phyloP scores from a whole-genome alignment of 2,797 vertebrate species.

The Bovichtus variegatus region DNA sequence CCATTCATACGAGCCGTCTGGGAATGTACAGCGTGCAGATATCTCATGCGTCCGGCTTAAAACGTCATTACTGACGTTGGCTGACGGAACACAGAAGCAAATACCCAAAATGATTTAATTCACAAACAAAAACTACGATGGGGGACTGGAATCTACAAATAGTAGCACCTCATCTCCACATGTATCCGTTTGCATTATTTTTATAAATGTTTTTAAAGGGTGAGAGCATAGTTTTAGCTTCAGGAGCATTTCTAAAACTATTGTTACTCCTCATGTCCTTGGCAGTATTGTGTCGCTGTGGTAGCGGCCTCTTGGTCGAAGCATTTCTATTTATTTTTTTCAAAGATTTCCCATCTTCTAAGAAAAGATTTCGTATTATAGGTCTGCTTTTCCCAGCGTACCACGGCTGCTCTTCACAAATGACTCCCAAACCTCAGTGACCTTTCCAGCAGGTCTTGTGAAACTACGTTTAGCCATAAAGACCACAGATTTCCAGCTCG shows the following conservation, averaged over 20 bases:
- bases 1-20: background rate
- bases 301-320: conserved; percentile 11
- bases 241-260: conserved; percentile 16
- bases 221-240: conserved; percentile 14
- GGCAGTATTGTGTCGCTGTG: background rate
- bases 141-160: conserved; percentile 38
- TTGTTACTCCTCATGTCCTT: background rate
- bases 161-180: conserved; percentile 33
- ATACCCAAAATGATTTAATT: conserved; percentile 37
- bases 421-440: conserved; percentile 7
- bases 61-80: too few species aligned
- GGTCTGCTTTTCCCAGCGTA: background rate
- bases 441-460: conserved; percentile 20
- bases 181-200: conserved; percentile 10
- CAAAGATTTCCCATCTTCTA: conserved; percentile 2
- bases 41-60: conserved; percentile 38
- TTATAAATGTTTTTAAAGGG: too few species aligned
- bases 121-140: conserved; percentile 20
- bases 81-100: conserved; percentile 48
- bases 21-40: conserved; percentile 47
- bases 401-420: conserved; percentile 9
- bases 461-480: background rate
- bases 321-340: background rate
- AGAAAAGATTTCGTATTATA: background rate
- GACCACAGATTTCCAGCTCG: conserved; percentile 13